Percentiles rank a stretch among this genome's conserved stretches.
phyloP scores from a whole-genome alignment of 2,888 invertebrate species.

The Theodoxus fluviatilis region DNA sequence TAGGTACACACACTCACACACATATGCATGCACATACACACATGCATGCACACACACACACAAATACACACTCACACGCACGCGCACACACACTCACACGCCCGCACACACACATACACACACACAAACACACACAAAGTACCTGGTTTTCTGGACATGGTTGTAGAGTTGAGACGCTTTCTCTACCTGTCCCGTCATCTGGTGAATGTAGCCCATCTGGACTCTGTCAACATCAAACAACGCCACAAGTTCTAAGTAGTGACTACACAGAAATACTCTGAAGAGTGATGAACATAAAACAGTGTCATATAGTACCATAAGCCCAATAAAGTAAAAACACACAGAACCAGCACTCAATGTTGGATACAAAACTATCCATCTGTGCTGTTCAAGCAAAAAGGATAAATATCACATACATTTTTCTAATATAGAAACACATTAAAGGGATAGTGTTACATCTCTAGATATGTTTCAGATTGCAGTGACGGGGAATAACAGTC shows the following conservation, averaged over 20 bases:
- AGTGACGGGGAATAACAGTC: too few relatives aligned
- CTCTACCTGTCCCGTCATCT: conserved; percentile 83
- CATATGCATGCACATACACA: too few relatives aligned
- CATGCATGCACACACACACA: too few relatives aligned
- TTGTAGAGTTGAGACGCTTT: conserved; percentile 86
- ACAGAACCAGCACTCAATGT: background rate
- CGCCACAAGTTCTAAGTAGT: background rate
- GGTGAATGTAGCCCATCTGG: conserved; percentile 87
- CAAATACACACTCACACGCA: too few relatives aligned
- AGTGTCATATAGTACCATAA: background rate
- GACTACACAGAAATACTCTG: too few relatives aligned
- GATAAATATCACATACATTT: too few relatives aligned
- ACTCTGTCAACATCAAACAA: conserved; percentile 70
- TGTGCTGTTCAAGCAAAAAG: too few relatives aligned
- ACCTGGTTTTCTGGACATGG: conserved; percentile 82
- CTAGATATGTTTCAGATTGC: too few relatives aligned
- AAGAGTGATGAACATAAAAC: background rate
- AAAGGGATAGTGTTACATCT: too few relatives aligned
- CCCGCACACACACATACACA: background rate
- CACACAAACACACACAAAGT: conserved; percentile 30
- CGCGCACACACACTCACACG: too few relatives aligned
- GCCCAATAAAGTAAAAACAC: background rate
- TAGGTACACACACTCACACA: too few relatives aligned
- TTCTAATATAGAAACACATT: too few relatives aligned
- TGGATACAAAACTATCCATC: conserved; percentile 66